Percentiles rank a stretch among this genome's conserved stretches.
phyloP scores from a whole-genome alignment of 2,797 vertebrate genomes.

The Coregonus sp. region DNA sequence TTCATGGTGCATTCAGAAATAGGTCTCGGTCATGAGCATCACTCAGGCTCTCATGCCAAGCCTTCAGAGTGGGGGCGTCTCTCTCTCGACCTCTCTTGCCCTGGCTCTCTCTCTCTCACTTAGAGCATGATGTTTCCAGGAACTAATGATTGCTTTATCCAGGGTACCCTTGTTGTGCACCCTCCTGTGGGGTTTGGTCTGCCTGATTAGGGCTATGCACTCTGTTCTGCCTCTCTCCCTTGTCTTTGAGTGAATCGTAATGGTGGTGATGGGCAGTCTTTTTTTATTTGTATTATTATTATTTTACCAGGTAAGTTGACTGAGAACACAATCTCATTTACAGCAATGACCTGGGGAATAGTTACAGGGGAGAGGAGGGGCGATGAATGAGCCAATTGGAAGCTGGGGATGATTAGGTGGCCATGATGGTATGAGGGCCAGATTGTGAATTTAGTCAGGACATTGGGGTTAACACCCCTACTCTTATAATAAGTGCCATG shows the following conservation, averaged over 20 bases:
- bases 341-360: too few relatives aligned
- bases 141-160: constrained; percentile 50
- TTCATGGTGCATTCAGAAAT: constrained; percentile 41
- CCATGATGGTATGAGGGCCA: too few relatives aligned
- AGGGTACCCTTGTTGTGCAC: constrained; percentile 26
- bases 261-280: neutral
- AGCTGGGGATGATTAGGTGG: too few relatives aligned
- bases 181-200: constrained; percentile 52
- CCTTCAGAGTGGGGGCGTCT: neutral
- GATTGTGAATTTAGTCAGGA: too few relatives aligned
- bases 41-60: constrained; percentile 16
- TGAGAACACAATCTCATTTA: too few relatives aligned
- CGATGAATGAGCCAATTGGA: too few relatives aligned
- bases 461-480: too few relatives aligned
- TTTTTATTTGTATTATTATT: too few relatives aligned
- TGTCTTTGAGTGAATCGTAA: constrained; percentile 13
- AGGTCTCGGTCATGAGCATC: constrained; percentile 8
- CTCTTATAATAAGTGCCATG: too few relatives aligned
- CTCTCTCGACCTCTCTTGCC: neutral
- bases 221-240: constrained; percentile 16
- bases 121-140: constrained; percentile 43
- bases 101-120: neutral
- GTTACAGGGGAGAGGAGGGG: too few relatives aligned
- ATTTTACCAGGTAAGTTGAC: too few relatives aligned
- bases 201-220: constrained; percentile 58